Evolutionary conservation across 2,113 vertebrate species (phyloP).

Genomic region (Lagenorhynchus albirostris): DNA sequence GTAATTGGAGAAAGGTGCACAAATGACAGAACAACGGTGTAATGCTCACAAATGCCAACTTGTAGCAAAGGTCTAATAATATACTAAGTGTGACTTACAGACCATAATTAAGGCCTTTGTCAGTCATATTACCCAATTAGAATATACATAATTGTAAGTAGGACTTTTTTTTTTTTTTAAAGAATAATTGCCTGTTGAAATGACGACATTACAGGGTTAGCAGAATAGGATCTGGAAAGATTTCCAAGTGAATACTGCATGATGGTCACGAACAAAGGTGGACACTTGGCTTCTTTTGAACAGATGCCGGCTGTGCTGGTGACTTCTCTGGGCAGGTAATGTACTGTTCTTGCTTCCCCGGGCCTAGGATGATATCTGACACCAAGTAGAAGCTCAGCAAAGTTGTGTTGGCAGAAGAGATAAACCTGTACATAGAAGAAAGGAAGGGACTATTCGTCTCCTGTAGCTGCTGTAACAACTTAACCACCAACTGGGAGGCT

Average conservation of each 20-base stretch:
- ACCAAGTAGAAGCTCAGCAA: not conserved
- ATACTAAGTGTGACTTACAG: constrained; percentile 70
- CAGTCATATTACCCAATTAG: constrained; percentile 80
- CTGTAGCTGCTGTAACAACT: not conserved
- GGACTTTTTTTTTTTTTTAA: constrained; percentile 39
- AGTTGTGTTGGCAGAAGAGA: not conserved
- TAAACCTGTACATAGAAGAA: not conserved
- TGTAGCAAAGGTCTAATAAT: constrained; percentile 64
- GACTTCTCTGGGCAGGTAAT: not conserved
- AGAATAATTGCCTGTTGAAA: constrained; percentile 73
- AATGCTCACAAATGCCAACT: constrained; percentile 50
- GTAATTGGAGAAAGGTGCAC: constrained; percentile 52
- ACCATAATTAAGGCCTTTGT: constrained; percentile 79
- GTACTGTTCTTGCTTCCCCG: not conserved
- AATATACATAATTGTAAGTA: constrained; percentile 77
- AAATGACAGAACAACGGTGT: constrained; percentile 53
- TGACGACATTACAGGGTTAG: constrained; percentile 68
- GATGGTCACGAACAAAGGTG: not conserved
- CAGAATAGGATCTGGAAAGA: constrained; percentile 14
- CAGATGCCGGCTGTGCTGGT: not conserved
- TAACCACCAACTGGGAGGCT: not conserved
- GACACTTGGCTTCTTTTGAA: not conserved
- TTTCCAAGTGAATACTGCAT: not conserved
- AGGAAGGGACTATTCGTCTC: not conserved
- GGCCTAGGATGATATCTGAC: not conserved